These are phyloP conservation scores for Oncorhynchus tshawytscha DNA, from an alignment of 2,113 vertebrate species.

Conservation along the genomic window DNA sequence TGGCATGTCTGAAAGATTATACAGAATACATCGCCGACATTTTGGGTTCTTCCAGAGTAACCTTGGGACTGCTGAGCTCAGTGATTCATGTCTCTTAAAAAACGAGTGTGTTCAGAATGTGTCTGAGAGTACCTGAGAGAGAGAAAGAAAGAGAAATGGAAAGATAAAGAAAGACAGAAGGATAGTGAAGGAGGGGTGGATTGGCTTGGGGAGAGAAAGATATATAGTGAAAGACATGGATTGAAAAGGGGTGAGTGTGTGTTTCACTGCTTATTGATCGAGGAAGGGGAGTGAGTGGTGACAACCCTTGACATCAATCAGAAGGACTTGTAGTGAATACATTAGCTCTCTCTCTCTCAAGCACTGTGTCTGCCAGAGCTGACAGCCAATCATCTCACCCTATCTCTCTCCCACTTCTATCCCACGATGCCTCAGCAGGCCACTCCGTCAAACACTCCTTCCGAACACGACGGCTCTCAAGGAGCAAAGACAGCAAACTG, in stretches of 20 bases:
- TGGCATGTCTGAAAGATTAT: no score
- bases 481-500: background rate
- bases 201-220: background rate
- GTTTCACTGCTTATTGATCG: conserved; percentile 15
- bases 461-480: background rate
- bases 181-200: background rate
- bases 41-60: no score
- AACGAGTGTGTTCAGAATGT: background rate
- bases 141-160: background rate
- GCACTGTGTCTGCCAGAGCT: background rate
- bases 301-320: conserved; percentile 6
- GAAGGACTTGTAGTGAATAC: background rate
- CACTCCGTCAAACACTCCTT: background rate
- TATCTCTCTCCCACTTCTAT: background rate
- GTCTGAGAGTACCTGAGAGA: background rate
- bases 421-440: background rate
- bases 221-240: background rate
- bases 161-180: background rate
- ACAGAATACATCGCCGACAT: no score
- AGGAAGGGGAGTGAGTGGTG: background rate
- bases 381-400: background rate
- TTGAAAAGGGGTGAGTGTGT: background rate
- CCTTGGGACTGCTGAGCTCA: no score
- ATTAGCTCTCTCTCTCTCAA: background rate
- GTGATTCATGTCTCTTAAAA: background rate